Conservation (phyloP, 2,113 vertebrate genomes). For the Menura novaehollandiae region DNA sequence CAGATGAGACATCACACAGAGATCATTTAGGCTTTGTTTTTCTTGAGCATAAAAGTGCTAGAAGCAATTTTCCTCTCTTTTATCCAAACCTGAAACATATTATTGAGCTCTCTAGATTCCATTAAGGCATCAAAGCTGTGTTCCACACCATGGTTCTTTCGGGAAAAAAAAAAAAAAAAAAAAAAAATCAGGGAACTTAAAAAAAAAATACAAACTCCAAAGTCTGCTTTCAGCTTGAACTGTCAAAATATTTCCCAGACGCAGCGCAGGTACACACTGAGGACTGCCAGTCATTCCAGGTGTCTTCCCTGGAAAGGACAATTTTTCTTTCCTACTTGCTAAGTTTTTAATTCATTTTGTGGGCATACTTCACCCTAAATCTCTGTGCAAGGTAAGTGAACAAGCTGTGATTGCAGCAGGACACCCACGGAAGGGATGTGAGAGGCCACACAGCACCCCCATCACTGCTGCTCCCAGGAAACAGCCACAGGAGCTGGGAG, state of each 20-base stretch:
- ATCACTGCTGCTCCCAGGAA: not conserved
- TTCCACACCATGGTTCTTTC: not conserved
- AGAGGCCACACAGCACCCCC: not conserved
- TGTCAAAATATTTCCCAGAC: constrained; percentile 41
- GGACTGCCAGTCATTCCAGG: not conserved
- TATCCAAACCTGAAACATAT: constrained; percentile 15
- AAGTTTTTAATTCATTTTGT: not conserved
- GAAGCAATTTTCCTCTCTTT: constrained; percentile 51
- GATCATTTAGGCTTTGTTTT: constrained; percentile 45
- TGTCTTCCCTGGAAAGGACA: not conserved
- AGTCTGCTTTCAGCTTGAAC: not conserved
- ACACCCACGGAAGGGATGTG: not conserved
- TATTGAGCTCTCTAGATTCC: constrained; percentile 18
- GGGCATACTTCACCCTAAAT: not conserved
- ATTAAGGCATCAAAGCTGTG: constrained; percentile 44
- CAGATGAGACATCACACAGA: not conserved
- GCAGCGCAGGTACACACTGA: not conserved
- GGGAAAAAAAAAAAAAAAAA: not conserved
- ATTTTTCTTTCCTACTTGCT: not conserved
- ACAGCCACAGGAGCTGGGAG: not conserved
- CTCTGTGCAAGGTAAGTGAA: not conserved
- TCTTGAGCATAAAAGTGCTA: not conserved
- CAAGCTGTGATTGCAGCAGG: not conserved
- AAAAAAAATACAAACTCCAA: not conserved
- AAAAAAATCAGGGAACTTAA: not conserved